Base-by-base conservation (phyloP, 2,888 invertebrate genomes). In the Lasioglossum malachurum region DNA sequence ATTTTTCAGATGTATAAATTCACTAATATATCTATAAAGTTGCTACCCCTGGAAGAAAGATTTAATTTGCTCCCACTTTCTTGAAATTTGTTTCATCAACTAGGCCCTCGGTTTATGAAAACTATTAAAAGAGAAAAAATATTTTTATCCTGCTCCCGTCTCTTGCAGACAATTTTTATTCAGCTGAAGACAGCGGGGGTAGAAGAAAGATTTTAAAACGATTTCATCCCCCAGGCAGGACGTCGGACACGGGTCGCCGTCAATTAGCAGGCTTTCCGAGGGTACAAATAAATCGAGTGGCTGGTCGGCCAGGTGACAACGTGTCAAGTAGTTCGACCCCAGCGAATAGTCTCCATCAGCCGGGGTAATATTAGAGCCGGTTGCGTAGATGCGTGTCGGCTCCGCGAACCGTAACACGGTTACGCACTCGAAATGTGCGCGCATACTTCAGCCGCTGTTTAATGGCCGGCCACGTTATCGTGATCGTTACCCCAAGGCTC, bases 261-360 rank as follows among this genome's bases (percentile, higher is more conserved):
- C 31, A 46, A 73, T 49, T 46, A 75, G 38, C 49, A 75, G 57
- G 60, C 38, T 72, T 75, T 60, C 41, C 19, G n/a, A 75, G 27
- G 41, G 27, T 31, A 60, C 41, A 78, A 74, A 78, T 38, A 12
- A 44, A 82, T 49, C 78, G 79, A 27, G 81, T 75, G 82, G 82
- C 87, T 77, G 72, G 31, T 27, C 83, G 84, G 89, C 91, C 93
- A 93, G 94, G 92, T 92, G 93, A 94, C 92, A 92, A 94, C 86
- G 89, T 84, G 90, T 82, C 87, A 90, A 90, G 85, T 86, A 44
- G 74, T 80, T 73, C 71, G 72, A 89, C 90, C 88, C 91, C 89
- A 88, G 85, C 80, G 80, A 86, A 82, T 89, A 88, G 87, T 86
- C 80, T 79, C 81, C 89, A 89, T 88, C 88, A 88, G 88, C 87